Conservation (phyloP, 2,113 vertebrate species). For the Scomber japonicus region DNA sequence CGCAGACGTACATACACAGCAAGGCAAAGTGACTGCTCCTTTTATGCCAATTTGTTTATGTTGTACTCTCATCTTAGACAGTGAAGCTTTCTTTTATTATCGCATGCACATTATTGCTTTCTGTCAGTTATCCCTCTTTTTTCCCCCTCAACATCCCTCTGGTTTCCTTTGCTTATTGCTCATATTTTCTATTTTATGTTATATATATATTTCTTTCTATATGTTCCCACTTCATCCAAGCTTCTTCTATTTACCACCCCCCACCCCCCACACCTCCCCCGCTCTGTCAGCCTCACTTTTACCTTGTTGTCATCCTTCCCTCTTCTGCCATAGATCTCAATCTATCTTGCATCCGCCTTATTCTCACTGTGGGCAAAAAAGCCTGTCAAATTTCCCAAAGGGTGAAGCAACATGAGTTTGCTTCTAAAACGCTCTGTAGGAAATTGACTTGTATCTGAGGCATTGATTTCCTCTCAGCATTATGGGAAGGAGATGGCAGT, state of each 20-base stretch:
- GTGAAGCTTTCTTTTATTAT: conserved; percentile 6
- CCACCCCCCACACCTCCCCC: too few species aligned
- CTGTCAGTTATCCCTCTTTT: conserved; percentile 26
- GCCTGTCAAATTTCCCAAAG: conserved; percentile 68
- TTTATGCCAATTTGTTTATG: conserved; percentile 78
- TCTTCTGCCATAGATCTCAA: conserved; percentile 11
- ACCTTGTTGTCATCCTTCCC: conserved; percentile 12
- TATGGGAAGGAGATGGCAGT: conserved; percentile 64
- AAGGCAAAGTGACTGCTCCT: conserved; percentile 78
- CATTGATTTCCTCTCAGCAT: conserved; percentile 79
- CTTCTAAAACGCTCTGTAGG: conserved; percentile 58
- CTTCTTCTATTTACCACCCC: neutral
- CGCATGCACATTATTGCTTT: conserved; percentile 40
- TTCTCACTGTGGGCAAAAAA: conserved; percentile 50
- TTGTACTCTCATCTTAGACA: conserved; percentile 37
- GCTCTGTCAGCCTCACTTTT: neutral
- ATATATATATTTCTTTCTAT: conserved; percentile 1
- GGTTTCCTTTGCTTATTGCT: neutral
- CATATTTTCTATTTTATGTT: neutral
- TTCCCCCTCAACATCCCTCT: conserved; percentile 31
- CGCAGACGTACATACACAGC: conserved; percentile 34
- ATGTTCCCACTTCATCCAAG: conserved; percentile 7
- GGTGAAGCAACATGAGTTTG: conserved; percentile 62
- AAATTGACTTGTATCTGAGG: conserved; percentile 75
- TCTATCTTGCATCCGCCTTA: conserved; percentile 21